Base-by-base conservation (phyloP, 64 coral and sea anemone genomes). In the Cladopsammia gracilis region DNA sequence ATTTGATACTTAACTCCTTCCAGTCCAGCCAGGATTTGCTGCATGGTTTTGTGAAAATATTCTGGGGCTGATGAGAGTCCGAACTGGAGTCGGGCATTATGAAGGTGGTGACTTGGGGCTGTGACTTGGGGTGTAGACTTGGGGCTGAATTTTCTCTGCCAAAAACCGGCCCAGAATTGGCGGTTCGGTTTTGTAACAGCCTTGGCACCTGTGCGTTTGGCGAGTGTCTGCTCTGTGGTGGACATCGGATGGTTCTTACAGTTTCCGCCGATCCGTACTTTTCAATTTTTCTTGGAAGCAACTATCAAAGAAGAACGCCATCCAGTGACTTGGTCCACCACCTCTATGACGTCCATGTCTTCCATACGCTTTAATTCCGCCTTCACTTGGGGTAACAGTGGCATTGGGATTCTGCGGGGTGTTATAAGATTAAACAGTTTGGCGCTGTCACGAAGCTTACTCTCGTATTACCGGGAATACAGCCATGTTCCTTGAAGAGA, bases 171-270 rank as follows among this genome's bases (percentile, higher is more conserved):
- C 34, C 34, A 34, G 34, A 34, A 34, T 34, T 34, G 34, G 34
- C 90, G 53, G n/a, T 92, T 83, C 24, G 82, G 65, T 42, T 89
- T 89, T 6, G 76, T 89, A 83, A 94, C 82, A 20, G 89, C 92
- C 20, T 56, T 79, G 6, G 45, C 62, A 9, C 90, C 86, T 16
- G 67, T n/a, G 4, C 75, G 53, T 54, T 74, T 7, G 1, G 48
- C 67, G 3, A 73, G 67, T 3, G 64, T 50, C 22, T 74, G 15
- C 10, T 88, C 86, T 24, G 58, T 50, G 6, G 70, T 23, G 56
- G 70, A 70, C 5, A 88, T 12, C 4, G 54, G 50, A 10, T 46
- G 67, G 3, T 53, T 34, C 20, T 0, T 88, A 16, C 76, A 9
- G 18, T 88, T 48, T 24, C 54, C 86, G 34, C 70, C 62, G 8